These are phyloP conservation scores for Rhogogaster chlorosoma DNA, from an alignment of 2,888 invertebrate genomes.

Conservation along the genomic window DNA sequence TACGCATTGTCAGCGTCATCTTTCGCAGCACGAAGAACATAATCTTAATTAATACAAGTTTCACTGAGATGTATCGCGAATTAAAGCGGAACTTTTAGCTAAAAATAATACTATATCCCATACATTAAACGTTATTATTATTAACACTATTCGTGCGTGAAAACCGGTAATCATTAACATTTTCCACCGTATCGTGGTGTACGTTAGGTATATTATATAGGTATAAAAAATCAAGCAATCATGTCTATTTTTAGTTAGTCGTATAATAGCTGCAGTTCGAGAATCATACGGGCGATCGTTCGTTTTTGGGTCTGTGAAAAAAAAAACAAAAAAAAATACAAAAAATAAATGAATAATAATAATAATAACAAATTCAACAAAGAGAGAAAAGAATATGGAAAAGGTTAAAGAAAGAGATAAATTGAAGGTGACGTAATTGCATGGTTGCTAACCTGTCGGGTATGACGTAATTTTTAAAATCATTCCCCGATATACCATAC, in stretches of 20 bases:
- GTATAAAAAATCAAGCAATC: not conserved
- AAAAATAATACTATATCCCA: not conserved
- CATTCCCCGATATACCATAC: not conserved
- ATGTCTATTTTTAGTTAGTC: constrained; percentile 20
- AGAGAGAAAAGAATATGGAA: not conserved
- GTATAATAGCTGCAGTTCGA: not conserved
- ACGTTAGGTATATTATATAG: no score
- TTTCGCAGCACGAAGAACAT: not conserved
- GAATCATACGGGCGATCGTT: not conserved
- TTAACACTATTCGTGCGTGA: not conserved
- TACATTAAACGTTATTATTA: not conserved
- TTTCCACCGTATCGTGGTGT: not conserved
- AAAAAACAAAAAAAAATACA: not conserved
- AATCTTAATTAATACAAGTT: not conserved
- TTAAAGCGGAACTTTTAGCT: not conserved
- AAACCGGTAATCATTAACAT: not conserved
- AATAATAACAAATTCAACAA: no score
- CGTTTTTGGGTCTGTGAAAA: not conserved
- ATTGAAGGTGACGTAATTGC: constrained; percentile 23
- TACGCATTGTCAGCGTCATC: not conserved
- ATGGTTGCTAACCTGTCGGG: not conserved
- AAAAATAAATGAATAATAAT: no score
- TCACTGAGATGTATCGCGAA: not conserved
- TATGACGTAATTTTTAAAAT: constrained; percentile 36
- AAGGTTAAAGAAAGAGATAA: not conserved